Percentiles rank a stretch among this genome's conserved stretches.
phyloP scores from a whole-genome alignment of 2,888 invertebrate species.

The Ectropis crepuscularia region DNA sequence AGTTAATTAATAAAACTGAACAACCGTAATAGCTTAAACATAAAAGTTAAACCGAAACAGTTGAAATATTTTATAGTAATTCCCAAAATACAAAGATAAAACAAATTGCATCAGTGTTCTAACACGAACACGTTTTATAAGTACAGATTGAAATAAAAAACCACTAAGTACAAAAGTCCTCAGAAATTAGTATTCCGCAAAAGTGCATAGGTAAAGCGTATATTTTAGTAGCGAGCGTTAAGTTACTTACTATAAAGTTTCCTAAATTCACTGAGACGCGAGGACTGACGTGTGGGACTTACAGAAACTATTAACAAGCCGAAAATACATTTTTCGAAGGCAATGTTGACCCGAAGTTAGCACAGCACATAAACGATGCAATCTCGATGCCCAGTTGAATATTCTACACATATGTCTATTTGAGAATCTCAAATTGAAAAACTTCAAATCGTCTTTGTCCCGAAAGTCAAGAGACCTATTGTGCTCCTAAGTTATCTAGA shows the following conservation, averaged over 20 bases:
- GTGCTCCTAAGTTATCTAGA: conserved; percentile 9
- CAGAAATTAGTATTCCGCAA: conserved; percentile 1
- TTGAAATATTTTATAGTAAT: too few species aligned
- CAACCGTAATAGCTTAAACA: too few species aligned
- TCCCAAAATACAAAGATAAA: too few species aligned
- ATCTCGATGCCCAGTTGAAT: conserved; percentile 12
- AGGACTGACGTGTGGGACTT: conserved; percentile 8
- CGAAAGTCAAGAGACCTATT: conserved; percentile 10
- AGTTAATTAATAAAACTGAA: too few species aligned
- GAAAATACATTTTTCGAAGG: conserved; percentile 24
- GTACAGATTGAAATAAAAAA: too few species aligned
- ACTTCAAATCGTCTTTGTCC: conserved; percentile 4
- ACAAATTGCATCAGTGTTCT: too few species aligned
- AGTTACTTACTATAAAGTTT: conserved; percentile 20
- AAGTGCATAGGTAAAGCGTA: too few species aligned
- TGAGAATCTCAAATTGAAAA: conserved; percentile 9
- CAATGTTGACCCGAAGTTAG: conserved; percentile 13
- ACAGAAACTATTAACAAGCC: conserved; percentile 30
- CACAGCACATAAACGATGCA: conserved; percentile 16
- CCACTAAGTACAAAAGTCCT: not conserved
- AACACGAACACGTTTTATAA: too few species aligned
- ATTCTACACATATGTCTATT: conserved; percentile 6
- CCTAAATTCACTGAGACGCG: conserved; percentile 19
- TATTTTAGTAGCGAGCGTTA: conserved; percentile 8
- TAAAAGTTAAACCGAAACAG: too few species aligned